phyloP scores from a whole-genome alignment of 2,113 vertebrate species.

The Sylvilagus bachmani region DNA sequence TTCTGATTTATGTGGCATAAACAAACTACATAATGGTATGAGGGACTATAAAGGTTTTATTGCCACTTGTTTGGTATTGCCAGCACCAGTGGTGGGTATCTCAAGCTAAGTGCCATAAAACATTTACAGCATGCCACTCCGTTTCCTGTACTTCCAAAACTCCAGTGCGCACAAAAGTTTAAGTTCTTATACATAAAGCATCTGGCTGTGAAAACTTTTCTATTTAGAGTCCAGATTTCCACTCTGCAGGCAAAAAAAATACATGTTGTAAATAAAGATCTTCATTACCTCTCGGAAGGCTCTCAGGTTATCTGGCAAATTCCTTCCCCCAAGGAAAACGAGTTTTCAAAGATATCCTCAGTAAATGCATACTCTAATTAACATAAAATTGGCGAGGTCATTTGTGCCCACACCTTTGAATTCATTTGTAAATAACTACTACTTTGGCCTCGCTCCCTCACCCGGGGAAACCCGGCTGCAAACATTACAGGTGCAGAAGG shows the following conservation, averaged over 20 bases:
- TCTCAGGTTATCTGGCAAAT: conserved; percentile 67
- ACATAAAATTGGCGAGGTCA: conserved; percentile 80
- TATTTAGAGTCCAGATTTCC: conserved; percentile 23
- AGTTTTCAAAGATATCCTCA: conserved; percentile 73
- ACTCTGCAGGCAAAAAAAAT: conserved; percentile 66
- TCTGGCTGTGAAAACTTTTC: conserved; percentile 48
- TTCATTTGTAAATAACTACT: conserved; percentile 85
- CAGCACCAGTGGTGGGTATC: conserved; percentile 12
- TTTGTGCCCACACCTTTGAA: conserved; percentile 73
- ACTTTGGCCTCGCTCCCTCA: conserved; percentile 60
- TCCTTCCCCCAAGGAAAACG: conserved; percentile 71
- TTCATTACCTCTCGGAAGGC: conserved; percentile 63
- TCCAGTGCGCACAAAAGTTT: conserved; percentile 53
- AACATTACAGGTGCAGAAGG: conserved; percentile 83
- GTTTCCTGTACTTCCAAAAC: conserved; percentile 58
- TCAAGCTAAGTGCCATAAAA: conserved; percentile 70
- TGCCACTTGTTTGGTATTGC: conserved; percentile 61
- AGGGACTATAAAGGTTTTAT: conserved; percentile 68
- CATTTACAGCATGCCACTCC: conserved; percentile 47
- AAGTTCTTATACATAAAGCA: conserved; percentile 15
- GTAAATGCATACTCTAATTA: conserved; percentile 71
- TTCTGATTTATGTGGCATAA: conserved; percentile 61
- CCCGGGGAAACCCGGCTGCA: conserved; percentile 57
- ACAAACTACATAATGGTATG: conserved; percentile 56
- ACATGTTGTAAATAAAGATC: conserved; percentile 65